Evolutionary conservation across 2,113 vertebrate genomes (phyloP).

Genomic region (Triplophysa tibetana): DNA sequence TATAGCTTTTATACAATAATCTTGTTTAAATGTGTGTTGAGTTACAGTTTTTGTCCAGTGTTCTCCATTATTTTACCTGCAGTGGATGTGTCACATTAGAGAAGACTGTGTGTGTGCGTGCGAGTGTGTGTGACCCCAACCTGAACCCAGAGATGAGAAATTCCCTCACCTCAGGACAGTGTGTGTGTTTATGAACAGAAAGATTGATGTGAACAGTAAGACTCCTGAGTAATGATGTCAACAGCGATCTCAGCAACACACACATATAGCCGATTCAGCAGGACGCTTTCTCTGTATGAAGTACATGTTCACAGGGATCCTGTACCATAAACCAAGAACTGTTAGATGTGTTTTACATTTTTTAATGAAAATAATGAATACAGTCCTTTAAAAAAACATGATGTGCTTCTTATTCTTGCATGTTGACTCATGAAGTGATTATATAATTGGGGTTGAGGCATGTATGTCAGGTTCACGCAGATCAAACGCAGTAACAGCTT

Average conservation of each 20-base stretch:
- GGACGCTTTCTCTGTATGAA: conserved; percentile 69
- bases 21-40: background rate
- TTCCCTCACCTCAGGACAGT: conserved; percentile 44
- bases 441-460: background rate
- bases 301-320: background rate
- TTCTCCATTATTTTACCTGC: conserved; percentile 39
- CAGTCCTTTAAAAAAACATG: too few relatives aligned
- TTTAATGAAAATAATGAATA: too few relatives aligned
- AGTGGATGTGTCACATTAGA: conserved; percentile 47
- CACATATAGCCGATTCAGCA: conserved; percentile 68
- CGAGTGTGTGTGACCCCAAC: conserved; percentile 36
- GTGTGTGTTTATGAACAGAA: background rate
- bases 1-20: too few relatives aligned
- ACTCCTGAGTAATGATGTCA: conserved; percentile 56
- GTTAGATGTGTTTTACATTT: too few relatives aligned
- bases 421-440: background rate
- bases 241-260: conserved; percentile 49
- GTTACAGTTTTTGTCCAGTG: background rate
- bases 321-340: background rate
- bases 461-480: background rate
- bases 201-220: conserved; percentile 50
- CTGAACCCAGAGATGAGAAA: conserved; percentile 56
- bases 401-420: background rate
- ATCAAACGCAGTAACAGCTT: background rate
- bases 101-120: conserved; percentile 23